Conservation (phyloP, 1,140 invertebrate species). For the Trachymyrmex cornetzi region DNA sequence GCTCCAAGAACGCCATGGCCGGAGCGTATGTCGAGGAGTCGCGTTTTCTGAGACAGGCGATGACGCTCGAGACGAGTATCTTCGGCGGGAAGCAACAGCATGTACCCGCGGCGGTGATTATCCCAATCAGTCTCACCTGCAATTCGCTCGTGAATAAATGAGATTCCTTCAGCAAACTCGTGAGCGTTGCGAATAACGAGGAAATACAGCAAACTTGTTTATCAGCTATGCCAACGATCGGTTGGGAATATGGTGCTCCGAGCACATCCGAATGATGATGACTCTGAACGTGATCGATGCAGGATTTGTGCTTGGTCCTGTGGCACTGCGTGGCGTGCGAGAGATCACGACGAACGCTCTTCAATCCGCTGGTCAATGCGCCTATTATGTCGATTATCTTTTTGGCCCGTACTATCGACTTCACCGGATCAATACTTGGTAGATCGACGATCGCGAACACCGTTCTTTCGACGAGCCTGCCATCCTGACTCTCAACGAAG, state of each 20-base stretch:
- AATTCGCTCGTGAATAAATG: slow-evolving; percentile 83
- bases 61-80: slow-evolving; percentile 80
- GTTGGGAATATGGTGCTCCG: slow-evolving; percentile 83
- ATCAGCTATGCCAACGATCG: slow-evolving; percentile 71
- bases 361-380: slow-evolving; percentile 87
- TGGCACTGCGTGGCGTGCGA: slow-evolving; percentile 87
- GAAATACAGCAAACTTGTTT: slow-evolving; percentile 87
- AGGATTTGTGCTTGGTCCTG: slow-evolving; percentile 86
- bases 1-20: slow-evolving; percentile 87
- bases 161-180: slow-evolving; percentile 86
- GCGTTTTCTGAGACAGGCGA: slow-evolving; percentile 82
- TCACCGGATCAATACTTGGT: slow-evolving; percentile 83
- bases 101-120: slow-evolving; percentile 87
- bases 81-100: slow-evolving; percentile 90
- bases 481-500: slow-evolving; percentile 88
- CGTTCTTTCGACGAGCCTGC: slow-evolving; percentile 88
- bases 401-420: slow-evolving; percentile 85
- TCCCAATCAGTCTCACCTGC: slow-evolving; percentile 86
- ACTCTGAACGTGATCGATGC: slow-evolving; percentile 81
- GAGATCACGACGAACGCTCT: slow-evolving; percentile 87
- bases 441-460: slow-evolving; percentile 88
- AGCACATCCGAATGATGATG: slow-evolving; percentile 89
- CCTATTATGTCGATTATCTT: slow-evolving; percentile 88
- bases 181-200: slow-evolving; percentile 87
- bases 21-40: slow-evolving; percentile 80